Percentiles rank a stretch among this genome's conserved stretches.
Conservation (phyloP, 2,888 invertebrate genomes). For the Agrotis puta region DNA sequence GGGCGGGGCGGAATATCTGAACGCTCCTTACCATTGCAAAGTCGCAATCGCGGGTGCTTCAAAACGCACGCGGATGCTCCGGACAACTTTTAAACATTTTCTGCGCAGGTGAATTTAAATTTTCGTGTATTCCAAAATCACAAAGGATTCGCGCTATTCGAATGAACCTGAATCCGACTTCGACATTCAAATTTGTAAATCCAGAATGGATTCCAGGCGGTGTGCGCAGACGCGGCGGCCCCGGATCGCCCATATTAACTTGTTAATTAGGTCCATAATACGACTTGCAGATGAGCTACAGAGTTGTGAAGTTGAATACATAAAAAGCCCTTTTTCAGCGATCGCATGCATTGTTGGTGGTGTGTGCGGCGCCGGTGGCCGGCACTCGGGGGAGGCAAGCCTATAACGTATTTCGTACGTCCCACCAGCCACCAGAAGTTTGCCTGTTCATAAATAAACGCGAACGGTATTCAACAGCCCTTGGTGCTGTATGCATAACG, state of each 20-base stretch:
- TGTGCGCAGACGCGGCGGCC: constrained; percentile 90
- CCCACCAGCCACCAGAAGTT: constrained; percentile 91
- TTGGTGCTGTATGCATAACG: constrained; percentile 92
- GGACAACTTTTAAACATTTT: constrained; percentile 73
- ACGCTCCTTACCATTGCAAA: constrained; percentile 90
- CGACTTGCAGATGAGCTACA: constrained; percentile 96
- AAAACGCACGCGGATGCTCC: constrained; percentile 74
- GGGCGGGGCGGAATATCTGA: constrained; percentile 91
- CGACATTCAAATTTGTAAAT: constrained; percentile 69
- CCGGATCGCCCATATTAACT: constrained; percentile 96
- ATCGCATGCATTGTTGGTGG: constrained; percentile 87
- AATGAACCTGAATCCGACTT: constrained; percentile 61
- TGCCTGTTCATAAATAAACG: constrained; percentile 92
- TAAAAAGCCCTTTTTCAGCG: constrained; percentile 93
- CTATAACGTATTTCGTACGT: constrained; percentile 88
- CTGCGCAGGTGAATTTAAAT: constrained; percentile 79
- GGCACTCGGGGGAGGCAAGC: constrained; percentile 81
- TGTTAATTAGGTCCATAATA: constrained; percentile 97
- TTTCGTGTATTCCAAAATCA: constrained; percentile 68
- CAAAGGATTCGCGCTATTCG: constrained; percentile 68
- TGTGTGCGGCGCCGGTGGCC: constrained; percentile 75
- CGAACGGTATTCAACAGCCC: constrained; percentile 92
- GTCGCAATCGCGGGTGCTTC: constrained; percentile 82
- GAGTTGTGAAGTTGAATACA: constrained; percentile 93
- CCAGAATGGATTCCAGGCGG: constrained; percentile 66